Evolutionary conservation across 2,113 vertebrate genomes (phyloP), one percentile per base, ranked within the genome.

Genomic region (Morone saxatilis): DNA sequence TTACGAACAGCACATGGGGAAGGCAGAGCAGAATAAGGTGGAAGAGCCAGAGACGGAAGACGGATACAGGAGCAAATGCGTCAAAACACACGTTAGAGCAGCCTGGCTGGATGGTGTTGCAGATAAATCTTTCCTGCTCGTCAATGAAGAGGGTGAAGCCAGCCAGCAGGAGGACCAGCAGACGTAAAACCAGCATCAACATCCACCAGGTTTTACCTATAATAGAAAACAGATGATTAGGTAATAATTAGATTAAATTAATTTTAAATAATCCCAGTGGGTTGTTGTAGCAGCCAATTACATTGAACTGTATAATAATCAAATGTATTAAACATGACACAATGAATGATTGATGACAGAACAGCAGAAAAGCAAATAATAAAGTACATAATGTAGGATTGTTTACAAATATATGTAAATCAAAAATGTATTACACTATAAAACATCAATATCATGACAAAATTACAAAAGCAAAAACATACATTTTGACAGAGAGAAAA

Each of bases 101-200:
- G 73, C 88, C 88, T 0, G 88, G 90, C 74, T 93, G 91, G 76
- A 88, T 0, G 56, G 87, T 90, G 83, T 88, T 93, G 16, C 90
- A 93, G 54, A 85, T 14, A 3, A 93, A 90, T 2, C 85, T 8
- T 7, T 89, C 88, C 87, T 91, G 90, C 41, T 93, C 91, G 5
- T 90, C 91, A 0, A 71, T 16, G 20, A 91, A 93, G 54, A 93
- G 90, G 20, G 70, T 68, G 85, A 83, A 81, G 4, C 85, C 90
- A 0, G 66, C 83, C 60, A 85, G 50, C 31, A 91, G 68, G 12
- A 90, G 74, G 36, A 89, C n/a, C 0, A 14, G 57, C 14, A 89
- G 67, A 1, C 91, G 91, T 0, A 86, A 4, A 1, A 60, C 41
- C 53, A 91, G 71, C 88, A 91, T 79, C 62, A 86, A 3, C 22